These are phyloP conservation scores for Acrocephalus arundinaceus DNA, from an alignment of 2,113 vertebrate genomes.

Conservation along the genomic window DNA sequence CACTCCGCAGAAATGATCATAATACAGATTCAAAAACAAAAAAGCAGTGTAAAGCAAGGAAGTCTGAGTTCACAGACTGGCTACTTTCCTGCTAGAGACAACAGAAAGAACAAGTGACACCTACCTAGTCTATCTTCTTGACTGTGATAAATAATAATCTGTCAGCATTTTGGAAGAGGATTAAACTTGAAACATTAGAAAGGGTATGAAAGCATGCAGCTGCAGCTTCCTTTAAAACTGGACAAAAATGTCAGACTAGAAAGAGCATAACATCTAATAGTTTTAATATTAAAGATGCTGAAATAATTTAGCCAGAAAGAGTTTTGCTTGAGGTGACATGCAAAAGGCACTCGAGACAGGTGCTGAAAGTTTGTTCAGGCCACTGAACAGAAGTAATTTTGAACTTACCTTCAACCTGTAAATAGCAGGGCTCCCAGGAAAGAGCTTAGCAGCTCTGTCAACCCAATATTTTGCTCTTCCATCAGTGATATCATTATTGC, in stretches of 20 bases:
- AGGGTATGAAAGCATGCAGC: not conserved
- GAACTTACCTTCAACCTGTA: conserved; percentile 88
- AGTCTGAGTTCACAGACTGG: not conserved
- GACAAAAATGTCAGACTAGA: not conserved
- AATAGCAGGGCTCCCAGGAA: conserved; percentile 85
- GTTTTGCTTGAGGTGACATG: not conserved
- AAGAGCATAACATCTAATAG: not conserved
- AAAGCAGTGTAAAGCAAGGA: not conserved
- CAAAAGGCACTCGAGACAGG: not conserved
- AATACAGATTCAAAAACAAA: not conserved
- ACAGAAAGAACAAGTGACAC: not conserved
- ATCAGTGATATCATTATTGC: conserved; percentile 82
- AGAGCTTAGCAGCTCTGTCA: conserved; percentile 90
- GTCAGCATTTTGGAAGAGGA: not conserved
- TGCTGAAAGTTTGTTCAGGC: not conserved
- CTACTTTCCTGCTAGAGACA: not conserved
- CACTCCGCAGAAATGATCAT: not conserved
- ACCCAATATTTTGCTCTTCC: conserved; percentile 95
- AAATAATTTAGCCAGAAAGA: not conserved
- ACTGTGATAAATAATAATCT: not conserved
- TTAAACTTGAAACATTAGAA: not conserved
- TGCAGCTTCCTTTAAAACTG: not conserved
- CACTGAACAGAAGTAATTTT: not conserved
- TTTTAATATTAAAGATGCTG: not conserved
- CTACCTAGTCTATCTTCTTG: not conserved